phyloP scores from a whole-genome alignment of 2,113 vertebrate genomes.

The Geococcyx californianus region DNA sequence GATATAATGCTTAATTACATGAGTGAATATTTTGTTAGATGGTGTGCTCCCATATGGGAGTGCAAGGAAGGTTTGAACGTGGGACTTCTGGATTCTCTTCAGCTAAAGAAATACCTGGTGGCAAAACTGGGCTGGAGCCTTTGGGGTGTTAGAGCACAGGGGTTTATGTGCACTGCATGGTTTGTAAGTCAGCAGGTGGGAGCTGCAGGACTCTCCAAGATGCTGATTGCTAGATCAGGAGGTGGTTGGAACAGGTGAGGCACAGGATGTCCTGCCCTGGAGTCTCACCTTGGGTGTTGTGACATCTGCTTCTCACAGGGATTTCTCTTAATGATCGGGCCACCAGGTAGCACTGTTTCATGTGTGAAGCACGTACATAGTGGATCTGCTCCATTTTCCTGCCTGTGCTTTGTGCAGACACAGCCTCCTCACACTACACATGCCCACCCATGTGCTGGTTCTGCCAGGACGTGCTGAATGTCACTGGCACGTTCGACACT shows the following conservation, averaged over 20 bases:
- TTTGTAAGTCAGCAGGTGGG: rapidly evolving
- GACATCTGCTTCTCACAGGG: no score
- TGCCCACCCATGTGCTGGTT: not conserved
- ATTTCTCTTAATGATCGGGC: not conserved
- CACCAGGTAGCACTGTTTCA: rapidly evolving
- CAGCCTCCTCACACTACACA: no score
- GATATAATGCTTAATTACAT: not conserved
- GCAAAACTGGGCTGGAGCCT: not conserved
- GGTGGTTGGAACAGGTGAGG: not conserved
- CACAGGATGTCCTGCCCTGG: no score
- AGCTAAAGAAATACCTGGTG: not conserved
- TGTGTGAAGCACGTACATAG: rapidly evolving
- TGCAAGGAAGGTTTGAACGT: no score
- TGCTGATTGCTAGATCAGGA: not conserved
- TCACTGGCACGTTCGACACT: not conserved
- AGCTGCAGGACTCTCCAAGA: not conserved
- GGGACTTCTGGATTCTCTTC: not conserved
- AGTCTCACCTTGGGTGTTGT: no score
- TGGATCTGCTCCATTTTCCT: not conserved
- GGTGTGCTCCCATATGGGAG: not conserved
- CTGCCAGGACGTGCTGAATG: not conserved
- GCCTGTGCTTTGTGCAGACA: not conserved
- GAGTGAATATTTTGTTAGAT: not conserved
- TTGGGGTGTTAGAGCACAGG: rapidly evolving
- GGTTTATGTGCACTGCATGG: rapidly evolving